These are phyloP conservation scores for Ostrea denselamellosa DNA, from an alignment of 1,140 invertebrate genomes.

Conservation along the genomic window DNA sequence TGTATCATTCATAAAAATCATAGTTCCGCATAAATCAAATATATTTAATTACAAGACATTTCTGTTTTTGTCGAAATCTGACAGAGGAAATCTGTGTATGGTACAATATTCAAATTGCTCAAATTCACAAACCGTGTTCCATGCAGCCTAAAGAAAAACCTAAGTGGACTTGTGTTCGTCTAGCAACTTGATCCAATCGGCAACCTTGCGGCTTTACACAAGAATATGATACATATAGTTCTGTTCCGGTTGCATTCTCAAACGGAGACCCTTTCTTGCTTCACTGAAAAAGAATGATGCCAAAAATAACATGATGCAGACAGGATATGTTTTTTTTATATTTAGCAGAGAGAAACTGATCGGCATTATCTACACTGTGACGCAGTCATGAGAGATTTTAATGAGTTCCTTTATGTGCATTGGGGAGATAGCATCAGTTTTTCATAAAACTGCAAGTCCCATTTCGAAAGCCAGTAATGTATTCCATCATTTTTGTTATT, in stretches of 20 bases:
- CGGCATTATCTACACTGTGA: neutral
- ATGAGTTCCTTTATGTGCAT: constrained; percentile 17
- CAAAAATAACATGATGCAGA: constrained; percentile 28
- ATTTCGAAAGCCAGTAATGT: neutral
- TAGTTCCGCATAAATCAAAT: too few relatives aligned
- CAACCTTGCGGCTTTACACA: neutral
- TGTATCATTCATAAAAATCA: too few relatives aligned
- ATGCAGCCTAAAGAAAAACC: too few relatives aligned
- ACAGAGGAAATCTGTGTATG: neutral
- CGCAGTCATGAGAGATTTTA: constrained; percentile 1
- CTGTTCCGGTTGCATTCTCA: neutral
- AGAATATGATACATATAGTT: neutral
- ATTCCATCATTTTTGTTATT: neutral
- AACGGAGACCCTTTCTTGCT: constrained; percentile 12
- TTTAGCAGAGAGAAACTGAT: constrained; percentile 18
- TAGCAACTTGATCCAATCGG: neutral
- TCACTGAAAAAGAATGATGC: constrained; percentile 36
- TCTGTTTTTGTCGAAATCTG: neutral
- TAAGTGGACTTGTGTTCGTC: neutral
- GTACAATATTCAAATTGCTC: neutral
- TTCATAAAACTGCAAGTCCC: constrained; percentile 20
- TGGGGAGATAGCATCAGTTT: neutral
- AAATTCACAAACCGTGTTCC: too few relatives aligned
- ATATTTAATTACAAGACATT: too few relatives aligned
- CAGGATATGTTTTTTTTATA: constrained; percentile 20